Evolutionary conservation across 1,140 invertebrate genomes (phyloP).

Genomic region (Pachyrhynchus sulphureomaculatus): DNA sequence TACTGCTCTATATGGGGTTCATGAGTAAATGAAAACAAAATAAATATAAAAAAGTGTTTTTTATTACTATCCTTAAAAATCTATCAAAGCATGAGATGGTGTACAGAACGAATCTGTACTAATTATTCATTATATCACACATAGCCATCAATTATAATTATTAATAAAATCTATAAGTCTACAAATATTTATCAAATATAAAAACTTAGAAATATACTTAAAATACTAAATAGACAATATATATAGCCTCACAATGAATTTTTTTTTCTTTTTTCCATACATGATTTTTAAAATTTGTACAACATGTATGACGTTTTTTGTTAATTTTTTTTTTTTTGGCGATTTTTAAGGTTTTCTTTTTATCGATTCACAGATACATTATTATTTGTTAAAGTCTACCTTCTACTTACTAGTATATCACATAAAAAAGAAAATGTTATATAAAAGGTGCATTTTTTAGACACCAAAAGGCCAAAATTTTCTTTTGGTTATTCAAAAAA

Average conservation of each 20-base stretch:
- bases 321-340: constrained; percentile 18
- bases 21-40: background rate
- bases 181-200: constrained; percentile 32
- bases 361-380: constrained; percentile 8
- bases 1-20: background rate
- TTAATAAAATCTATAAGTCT: constrained; percentile 23
- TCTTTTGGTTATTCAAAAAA: constrained; percentile 1
- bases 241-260: constrained; percentile 32
- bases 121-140: constrained; percentile 30
- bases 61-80: constrained; percentile 26
- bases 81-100: constrained; percentile 40
- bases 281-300: constrained; percentile 40
- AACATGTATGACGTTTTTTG: constrained; percentile 35
- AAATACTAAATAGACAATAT: constrained; percentile 16
- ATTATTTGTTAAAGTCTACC: constrained; percentile 8
- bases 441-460: too few relatives aligned
- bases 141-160: constrained; percentile 24
- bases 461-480: too few relatives aligned
- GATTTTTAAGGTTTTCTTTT: constrained; percentile 3
- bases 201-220: constrained; percentile 39
- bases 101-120: constrained; percentile 36
- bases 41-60: constrained; percentile 23
- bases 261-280: constrained; percentile 26
- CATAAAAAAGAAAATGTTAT: constrained; percentile 14
- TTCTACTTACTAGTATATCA: constrained; percentile 21